These are phyloP conservation scores for Anseranas semipalmata DNA, from an alignment of 2,113 vertebrate genomes.

Conservation along the genomic window DNA sequence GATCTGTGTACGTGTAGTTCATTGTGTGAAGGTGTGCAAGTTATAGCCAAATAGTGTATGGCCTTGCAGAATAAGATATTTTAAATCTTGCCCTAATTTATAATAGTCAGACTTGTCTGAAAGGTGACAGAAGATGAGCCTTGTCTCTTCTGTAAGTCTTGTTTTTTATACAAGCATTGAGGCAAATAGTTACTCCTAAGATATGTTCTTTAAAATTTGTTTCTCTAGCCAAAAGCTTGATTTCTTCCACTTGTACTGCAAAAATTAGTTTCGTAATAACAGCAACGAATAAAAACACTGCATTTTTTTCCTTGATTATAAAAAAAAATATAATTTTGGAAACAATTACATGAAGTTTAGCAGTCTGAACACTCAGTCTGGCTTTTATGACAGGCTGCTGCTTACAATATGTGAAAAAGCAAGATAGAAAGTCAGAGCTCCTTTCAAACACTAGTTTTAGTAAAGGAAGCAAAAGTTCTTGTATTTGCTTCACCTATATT, in stretches of 20 bases:
- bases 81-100: background rate
- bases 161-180: too few relatives aligned
- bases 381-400: background rate
- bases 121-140: background rate
- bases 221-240: background rate
- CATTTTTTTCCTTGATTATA: background rate
- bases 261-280: background rate
- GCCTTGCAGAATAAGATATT: background rate
- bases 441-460: background rate
- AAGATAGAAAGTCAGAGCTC: background rate
- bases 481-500: fast-evolving
- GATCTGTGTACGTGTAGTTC: background rate
- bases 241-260: background rate
- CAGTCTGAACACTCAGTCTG: background rate
- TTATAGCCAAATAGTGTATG: background rate
- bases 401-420: background rate
- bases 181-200: background rate
- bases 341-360: background rate
- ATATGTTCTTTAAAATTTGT: background rate
- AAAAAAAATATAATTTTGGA: background rate
- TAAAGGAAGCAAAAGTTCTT: background rate
- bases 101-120: background rate
- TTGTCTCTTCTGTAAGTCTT: background rate
- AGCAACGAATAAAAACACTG: background rate
- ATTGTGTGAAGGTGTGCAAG: background rate